Conservation (phyloP, 2,113 vertebrate species). For the Nematolebias whitei region DNA sequence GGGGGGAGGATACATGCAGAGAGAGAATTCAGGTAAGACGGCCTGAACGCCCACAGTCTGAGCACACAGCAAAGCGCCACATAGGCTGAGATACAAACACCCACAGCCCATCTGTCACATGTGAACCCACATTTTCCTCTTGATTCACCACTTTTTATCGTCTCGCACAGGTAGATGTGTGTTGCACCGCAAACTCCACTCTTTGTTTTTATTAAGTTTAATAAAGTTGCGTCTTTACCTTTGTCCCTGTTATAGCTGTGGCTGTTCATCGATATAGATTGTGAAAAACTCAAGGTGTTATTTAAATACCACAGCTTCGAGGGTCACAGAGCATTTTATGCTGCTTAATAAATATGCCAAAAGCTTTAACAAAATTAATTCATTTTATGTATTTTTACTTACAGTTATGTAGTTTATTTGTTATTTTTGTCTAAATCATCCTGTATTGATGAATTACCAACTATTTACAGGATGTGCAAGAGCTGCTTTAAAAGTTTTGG, state of each 20-base stretch:
- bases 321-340: neutral
- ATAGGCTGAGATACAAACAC: constrained; percentile 56
- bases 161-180: constrained; percentile 34
- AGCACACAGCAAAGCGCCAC: constrained; percentile 44
- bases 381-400: too few species aligned
- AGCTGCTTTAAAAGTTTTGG: too few species aligned
- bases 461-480: too few species aligned
- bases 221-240: neutral
- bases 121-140: constrained; percentile 55
- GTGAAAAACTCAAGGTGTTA: neutral
- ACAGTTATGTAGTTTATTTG: too few species aligned
- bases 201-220: neutral
- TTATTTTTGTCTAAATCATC: too few species aligned
- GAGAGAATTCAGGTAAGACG: constrained; percentile 53
- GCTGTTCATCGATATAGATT: neutral
- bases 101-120: constrained; percentile 68
- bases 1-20: constrained; percentile 4
- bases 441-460: too few species aligned
- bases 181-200: constrained; percentile 1
- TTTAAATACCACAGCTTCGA: neutral
- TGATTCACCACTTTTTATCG: constrained; percentile 43
- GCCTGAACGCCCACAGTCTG: constrained; percentile 51
- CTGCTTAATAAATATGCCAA: too few species aligned
- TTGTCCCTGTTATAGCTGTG: constrained; percentile 9
- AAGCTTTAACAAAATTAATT: too few species aligned